Evolutionary conservation across 2,113 vertebrate species (phyloP).

Genomic region (Scalopus aquaticus): DNA sequence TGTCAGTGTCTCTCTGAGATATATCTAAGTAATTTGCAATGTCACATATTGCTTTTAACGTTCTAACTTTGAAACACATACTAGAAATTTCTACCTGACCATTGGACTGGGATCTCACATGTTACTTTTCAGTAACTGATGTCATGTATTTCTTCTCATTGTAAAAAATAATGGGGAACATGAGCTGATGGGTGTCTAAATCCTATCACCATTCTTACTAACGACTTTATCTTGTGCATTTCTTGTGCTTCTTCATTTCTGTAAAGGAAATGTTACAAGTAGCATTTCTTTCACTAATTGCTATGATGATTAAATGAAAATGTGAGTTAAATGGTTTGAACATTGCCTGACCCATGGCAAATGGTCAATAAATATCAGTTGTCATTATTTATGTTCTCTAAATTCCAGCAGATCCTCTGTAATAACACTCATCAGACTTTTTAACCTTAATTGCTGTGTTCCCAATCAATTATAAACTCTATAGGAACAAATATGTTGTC

Average conservation of each 20-base stretch:
- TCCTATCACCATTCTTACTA: background rate
- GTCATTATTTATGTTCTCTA: background rate
- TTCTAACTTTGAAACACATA: background rate
- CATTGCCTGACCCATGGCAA: background rate
- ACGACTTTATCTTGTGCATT: background rate
- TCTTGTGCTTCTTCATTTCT: background rate
- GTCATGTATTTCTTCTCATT: background rate
- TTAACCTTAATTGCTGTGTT: background rate
- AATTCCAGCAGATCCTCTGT: background rate
- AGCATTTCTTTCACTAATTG: background rate
- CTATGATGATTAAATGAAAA: background rate
- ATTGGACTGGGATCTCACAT: background rate
- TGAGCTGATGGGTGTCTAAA: background rate
- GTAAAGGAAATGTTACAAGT: background rate
- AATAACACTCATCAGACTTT: background rate
- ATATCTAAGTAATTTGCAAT: background rate
- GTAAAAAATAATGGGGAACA: background rate
- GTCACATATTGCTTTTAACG: background rate
- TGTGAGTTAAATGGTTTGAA: background rate
- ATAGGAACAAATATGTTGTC: background rate
- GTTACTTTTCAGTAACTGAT: background rate
- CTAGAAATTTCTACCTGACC: background rate
- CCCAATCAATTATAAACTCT: background rate
- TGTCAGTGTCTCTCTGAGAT: background rate
- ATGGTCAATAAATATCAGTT: background rate